These are phyloP conservation scores for Lycia hirtaria DNA, from an alignment of 2,888 invertebrate genomes.

Conservation along the genomic window DNA sequence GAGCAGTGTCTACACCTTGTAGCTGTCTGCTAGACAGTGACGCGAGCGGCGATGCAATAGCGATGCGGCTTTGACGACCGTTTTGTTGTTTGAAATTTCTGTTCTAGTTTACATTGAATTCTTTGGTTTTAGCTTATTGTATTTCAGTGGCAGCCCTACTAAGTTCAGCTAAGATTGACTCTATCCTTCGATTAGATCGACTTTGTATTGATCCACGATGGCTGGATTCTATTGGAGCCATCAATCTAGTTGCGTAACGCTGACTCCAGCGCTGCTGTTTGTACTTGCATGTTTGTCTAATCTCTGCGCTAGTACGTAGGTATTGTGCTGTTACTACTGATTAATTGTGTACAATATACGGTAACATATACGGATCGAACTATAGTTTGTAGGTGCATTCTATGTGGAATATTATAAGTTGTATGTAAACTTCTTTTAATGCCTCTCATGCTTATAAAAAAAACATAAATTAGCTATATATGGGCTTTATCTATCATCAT, in stretches of 20 bases:
- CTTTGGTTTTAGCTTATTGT: not conserved
- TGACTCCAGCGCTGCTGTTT: slow-evolving; percentile 10
- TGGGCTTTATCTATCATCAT: no score
- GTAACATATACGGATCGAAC: not conserved
- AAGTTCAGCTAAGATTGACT: slow-evolving; percentile 35
- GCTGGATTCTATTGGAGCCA: slow-evolving; percentile 33
- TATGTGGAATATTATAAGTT: no score
- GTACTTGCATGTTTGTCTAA: slow-evolving; percentile 32
- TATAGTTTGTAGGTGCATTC: no score
- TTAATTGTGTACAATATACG: slow-evolving; percentile 5
- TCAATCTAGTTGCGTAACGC: slow-evolving; percentile 41
- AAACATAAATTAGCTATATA: no score
- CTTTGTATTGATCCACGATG: slow-evolving; percentile 37
- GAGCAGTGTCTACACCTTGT: no score
- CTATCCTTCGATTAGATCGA: slow-evolving; percentile 38
- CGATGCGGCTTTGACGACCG: no score
- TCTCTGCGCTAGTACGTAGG: slow-evolving; percentile 28
- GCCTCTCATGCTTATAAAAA: no score
- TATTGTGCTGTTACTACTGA: slow-evolving; percentile 6
- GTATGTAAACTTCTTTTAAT: no score
- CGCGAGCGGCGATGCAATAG: no score
- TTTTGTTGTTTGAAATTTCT: no score
- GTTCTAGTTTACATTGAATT: no score
- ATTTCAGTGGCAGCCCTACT: slow-evolving; percentile 26
- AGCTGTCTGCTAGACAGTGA: no score